Percentiles rank a stretch among this genome's conserved stretches.
phyloP scores from a whole-genome alignment of 2,797 vertebrate genomes.

The Chloroceryle amazona region DNA sequence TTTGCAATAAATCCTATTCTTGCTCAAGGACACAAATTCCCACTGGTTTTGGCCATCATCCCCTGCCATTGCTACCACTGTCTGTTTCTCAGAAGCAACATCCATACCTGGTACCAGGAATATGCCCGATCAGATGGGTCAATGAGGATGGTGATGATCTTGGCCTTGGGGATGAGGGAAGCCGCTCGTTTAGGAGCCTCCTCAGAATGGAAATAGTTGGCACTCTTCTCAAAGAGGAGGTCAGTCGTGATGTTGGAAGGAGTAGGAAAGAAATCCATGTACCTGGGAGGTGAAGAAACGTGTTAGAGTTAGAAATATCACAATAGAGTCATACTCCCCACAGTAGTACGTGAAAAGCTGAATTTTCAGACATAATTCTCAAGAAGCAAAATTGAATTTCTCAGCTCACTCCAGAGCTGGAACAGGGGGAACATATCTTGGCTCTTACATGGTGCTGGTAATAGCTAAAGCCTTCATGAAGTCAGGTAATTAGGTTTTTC shows the following conservation, averaged over 20 bases:
- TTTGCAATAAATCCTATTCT: not conserved
- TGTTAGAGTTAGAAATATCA: not conserved
- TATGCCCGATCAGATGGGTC: constrained; percentile 94
- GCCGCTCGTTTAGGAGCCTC: constrained; percentile 91
- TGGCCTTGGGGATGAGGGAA: constrained; percentile 93
- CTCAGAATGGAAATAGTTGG: constrained; percentile 96
- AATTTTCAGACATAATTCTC: not conserved
- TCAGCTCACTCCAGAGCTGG: not conserved
- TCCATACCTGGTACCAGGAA: constrained; percentile 95
- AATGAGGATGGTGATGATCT: constrained; percentile 96
- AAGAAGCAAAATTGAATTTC: constrained; percentile 23
- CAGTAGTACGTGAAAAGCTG: not conserved
- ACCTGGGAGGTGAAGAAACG: constrained; percentile 82
- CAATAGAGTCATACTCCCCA: not conserved
- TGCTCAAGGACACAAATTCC: not conserved
- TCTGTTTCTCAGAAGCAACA: not conserved
- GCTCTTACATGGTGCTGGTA: not conserved
- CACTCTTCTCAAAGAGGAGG: constrained; percentile 97
- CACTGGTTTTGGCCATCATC: not conserved
- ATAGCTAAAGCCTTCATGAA: constrained; percentile 17
- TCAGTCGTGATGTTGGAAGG: constrained; percentile 92
- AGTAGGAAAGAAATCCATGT: constrained; percentile 95
- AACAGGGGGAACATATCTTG: not conserved
- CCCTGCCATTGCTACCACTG: not conserved
- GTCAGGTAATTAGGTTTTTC: constrained; percentile 26